Conservation (phyloP, 2,888 invertebrate species). For the Oeneis ivallda region DNA sequence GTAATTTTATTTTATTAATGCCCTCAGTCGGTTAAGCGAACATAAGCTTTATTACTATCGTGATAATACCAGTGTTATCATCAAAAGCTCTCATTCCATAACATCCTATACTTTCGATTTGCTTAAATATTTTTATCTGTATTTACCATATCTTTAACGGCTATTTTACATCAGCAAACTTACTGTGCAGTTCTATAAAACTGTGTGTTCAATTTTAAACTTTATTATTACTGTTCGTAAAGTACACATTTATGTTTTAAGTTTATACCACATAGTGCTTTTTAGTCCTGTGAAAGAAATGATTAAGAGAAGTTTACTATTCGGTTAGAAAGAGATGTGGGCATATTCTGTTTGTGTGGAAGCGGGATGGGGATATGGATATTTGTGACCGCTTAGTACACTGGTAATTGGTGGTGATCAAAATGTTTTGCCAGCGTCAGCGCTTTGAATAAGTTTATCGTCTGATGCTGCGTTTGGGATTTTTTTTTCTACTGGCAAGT, state of each 20-base stretch:
- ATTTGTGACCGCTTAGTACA: conserved; percentile 62
- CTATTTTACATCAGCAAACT: conserved; percentile 1
- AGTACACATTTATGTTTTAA: conserved; percentile 10
- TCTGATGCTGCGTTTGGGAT: conserved; percentile 59
- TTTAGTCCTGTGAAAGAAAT: conserved; percentile 41
- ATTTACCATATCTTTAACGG: background rate
- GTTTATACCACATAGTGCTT: conserved; percentile 29
- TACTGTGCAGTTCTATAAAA: background rate
- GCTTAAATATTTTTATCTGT: conserved; percentile 13
- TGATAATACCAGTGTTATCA: conserved; percentile 63
- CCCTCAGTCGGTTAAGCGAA: conserved; percentile 57
- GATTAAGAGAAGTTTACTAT: conserved; percentile 61
- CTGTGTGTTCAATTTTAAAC: background rate
- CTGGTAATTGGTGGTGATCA: conserved; percentile 79
- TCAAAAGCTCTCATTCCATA: conserved; percentile 32
- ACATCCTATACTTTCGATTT: conserved; percentile 38
- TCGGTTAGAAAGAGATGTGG: conserved; percentile 41
- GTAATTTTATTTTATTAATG: conserved; percentile 73
- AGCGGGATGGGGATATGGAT: conserved; percentile 35
- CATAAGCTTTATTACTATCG: conserved; percentile 68
- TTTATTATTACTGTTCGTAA: background rate
- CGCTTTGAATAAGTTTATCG: conserved; percentile 68
- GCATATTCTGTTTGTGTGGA: conserved; percentile 28
- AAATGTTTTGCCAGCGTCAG: conserved; percentile 77
- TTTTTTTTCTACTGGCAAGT: conserved; percentile 17